Conservation (phyloP, 2,888 invertebrate species). For the Dolichomitus sp. region DNA sequence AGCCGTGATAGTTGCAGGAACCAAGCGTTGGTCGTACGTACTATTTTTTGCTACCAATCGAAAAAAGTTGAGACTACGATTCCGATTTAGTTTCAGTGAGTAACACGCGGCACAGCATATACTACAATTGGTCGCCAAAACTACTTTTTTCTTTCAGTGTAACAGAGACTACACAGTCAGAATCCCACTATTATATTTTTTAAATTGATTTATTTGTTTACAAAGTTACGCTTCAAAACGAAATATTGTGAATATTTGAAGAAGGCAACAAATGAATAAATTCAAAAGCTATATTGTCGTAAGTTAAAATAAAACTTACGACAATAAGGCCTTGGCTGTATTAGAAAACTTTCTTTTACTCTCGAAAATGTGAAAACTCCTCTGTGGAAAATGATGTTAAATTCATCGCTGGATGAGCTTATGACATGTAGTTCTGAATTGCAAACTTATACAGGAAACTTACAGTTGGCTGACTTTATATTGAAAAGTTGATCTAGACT, state of each 20-base stretch:
- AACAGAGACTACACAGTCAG: not conserved
- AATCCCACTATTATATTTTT: not conserved
- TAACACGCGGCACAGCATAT: too few species aligned
- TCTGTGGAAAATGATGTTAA: not conserved
- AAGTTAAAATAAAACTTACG: not conserved
- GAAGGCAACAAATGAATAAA: not conserved
- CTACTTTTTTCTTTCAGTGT: too few species aligned
- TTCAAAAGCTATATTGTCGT: not conserved
- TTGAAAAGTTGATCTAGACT: conserved; percentile 15
- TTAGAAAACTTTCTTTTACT: conserved; percentile 1
- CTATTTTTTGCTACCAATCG: too few species aligned
- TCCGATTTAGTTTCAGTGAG: too few species aligned
- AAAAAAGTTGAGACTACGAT: too few species aligned
- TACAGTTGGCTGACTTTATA: not conserved
- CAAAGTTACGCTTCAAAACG: not conserved
- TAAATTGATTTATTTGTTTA: not conserved
- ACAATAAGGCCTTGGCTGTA: not conserved
- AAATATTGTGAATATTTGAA: not conserved
- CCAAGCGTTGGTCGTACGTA: too few species aligned
- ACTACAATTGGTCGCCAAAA: too few species aligned
- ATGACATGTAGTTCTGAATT: not conserved
- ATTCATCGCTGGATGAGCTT: not conserved
- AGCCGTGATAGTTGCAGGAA: too few species aligned
- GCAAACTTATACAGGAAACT: conserved; percentile 1
- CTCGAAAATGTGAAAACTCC: not conserved